These are phyloP conservation scores for Lissocephala sabroskyi DNA, from an alignment of 2,888 invertebrate genomes.

Conservation along the genomic window DNA sequence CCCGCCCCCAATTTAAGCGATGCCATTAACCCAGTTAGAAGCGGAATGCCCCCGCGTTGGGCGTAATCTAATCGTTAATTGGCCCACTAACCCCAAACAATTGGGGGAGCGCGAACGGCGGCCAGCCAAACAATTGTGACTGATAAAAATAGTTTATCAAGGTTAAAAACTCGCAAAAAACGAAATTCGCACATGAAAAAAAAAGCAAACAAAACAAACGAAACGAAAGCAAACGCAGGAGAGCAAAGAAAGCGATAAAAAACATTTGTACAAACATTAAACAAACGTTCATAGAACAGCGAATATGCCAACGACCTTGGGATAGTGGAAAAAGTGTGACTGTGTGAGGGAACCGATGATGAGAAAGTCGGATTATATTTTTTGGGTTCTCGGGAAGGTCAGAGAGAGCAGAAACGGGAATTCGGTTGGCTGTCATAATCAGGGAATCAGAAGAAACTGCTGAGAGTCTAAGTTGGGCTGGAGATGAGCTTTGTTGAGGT, in stretches of 20 bases:
- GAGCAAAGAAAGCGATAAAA: background rate
- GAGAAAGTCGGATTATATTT: no score
- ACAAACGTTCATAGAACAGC: background rate
- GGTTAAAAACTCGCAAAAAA: slow-evolving; percentile 54
- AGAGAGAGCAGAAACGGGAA: no score
- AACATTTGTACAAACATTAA: slow-evolving; percentile 5
- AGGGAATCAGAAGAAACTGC: no score
- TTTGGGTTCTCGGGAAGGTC: no score
- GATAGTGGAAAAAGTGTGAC: slow-evolving; percentile 36
- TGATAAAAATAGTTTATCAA: slow-evolving; percentile 65
- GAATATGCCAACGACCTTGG: slow-evolving; percentile 46
- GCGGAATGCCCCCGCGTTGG: slow-evolving; percentile 1
- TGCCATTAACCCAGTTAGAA: slow-evolving; percentile 44
- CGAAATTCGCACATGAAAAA: slow-evolving; percentile 9
- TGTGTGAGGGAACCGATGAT: no score
- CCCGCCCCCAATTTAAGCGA: no score
- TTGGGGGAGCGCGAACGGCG: slow-evolving; percentile 25
- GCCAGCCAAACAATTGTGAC: slow-evolving; percentile 17
- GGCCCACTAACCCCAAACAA: slow-evolving; percentile 60
- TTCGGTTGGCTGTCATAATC: no score
- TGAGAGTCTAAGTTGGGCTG: no score
- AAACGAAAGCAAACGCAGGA: background rate
- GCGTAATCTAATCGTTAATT: slow-evolving; percentile 54
- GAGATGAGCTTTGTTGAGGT: no score
- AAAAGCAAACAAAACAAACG: slow-evolving; percentile 7